These are phyloP conservation scores for Sarcophaga subvicina DNA, from an alignment of 2,888 invertebrate genomes.

Conservation along the genomic window DNA sequence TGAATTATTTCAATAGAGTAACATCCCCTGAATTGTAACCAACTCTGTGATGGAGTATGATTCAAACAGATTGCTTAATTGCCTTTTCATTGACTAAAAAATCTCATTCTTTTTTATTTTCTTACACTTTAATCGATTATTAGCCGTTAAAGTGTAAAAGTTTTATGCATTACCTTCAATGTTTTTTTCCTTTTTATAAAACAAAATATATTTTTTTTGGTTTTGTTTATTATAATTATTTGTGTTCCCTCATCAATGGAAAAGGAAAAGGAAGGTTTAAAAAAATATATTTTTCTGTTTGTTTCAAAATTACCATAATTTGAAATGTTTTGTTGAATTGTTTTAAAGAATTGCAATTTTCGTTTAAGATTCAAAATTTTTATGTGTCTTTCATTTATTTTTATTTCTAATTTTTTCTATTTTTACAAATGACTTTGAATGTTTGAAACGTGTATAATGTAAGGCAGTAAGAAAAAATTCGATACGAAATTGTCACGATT, in stretches of 20 bases:
- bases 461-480: slow-evolving; percentile 36
- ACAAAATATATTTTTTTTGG: not conserved
- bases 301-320: slow-evolving; percentile 48
- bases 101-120: not conserved
- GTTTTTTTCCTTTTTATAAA: not conserved
- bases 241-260: no score
- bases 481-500: slow-evolving; percentile 62
- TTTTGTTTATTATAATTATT: no score
- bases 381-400: slow-evolving; percentile 20
- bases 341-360: slow-evolving; percentile 35
- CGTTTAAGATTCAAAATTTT: not conserved
- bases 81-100: not conserved
- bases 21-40: no score
- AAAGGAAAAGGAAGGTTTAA: slow-evolving; percentile 7
- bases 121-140: not conserved
- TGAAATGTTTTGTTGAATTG: slow-evolving; percentile 36
- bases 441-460: slow-evolving; percentile 66
- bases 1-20: no score
- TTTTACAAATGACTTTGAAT: slow-evolving; percentile 64
- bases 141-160: not conserved
- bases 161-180: not conserved
- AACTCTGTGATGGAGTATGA: no score
- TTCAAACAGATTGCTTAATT: no score
- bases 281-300: slow-evolving; percentile 13
- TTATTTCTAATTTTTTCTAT: not conserved